Conservation (phyloP, 2,888 invertebrate genomes). For the Drosophila tripunctata region DNA sequence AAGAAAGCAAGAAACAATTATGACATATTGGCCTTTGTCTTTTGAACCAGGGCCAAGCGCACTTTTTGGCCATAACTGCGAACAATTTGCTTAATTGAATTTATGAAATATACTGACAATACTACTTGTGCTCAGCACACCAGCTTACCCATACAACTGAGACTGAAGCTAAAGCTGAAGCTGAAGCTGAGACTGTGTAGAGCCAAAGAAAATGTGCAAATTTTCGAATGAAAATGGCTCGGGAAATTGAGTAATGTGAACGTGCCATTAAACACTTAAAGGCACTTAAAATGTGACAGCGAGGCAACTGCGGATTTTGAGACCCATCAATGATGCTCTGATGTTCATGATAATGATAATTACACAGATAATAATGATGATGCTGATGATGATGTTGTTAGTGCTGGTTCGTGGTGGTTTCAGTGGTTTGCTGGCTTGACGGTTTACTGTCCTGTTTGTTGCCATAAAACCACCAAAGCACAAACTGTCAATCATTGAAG, state of each 20-base stretch:
- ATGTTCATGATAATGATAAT: not conserved
- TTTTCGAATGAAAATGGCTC: conserved; percentile 12
- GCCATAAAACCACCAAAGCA: conserved; percentile 69
- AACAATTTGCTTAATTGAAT: conserved; percentile 72
- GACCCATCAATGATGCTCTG: conserved; percentile 5
- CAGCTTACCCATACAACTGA: not conserved
- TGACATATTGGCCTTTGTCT: conserved; percentile 46
- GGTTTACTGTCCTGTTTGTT: conserved; percentile 53
- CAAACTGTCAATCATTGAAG: conserved; percentile 74
- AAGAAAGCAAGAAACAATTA: conserved; percentile 12
- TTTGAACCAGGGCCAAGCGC: conserved; percentile 25
- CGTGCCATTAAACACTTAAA: conserved; percentile 77
- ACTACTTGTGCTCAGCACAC: conserved; percentile 3
- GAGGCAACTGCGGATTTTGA: conserved; percentile 2
- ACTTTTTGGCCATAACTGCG: conserved; percentile 37
- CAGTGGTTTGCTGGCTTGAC: conserved; percentile 38
- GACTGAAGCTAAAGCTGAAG: too few relatives aligned
- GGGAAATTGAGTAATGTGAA: conserved; percentile 68
- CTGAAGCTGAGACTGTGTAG: too few relatives aligned
- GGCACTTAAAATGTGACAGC: conserved; percentile 50
- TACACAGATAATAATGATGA: not conserved
- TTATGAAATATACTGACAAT: conserved; percentile 64
- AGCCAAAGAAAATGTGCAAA: conserved; percentile 4
- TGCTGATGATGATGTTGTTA: conserved; percentile 6
- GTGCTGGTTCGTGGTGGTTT: too few relatives aligned